Evolutionary conservation across 1,140 invertebrate species (phyloP).

Genomic region (Drosophila pruinosa): DNA sequence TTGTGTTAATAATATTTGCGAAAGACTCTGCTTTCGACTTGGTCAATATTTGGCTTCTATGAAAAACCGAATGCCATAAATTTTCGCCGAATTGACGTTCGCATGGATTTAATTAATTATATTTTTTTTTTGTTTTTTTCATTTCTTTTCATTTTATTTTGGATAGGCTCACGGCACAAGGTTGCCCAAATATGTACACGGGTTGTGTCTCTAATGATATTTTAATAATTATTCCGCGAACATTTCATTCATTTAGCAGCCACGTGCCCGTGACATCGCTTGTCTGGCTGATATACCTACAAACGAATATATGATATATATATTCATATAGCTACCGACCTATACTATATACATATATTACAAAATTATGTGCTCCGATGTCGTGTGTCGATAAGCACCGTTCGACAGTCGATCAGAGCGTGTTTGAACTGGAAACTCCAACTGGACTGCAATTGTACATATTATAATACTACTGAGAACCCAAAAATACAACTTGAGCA

Average conservation of each 20-base stretch:
- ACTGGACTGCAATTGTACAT: constrained; percentile 29
- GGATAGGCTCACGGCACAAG: constrained; percentile 5
- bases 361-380: constrained; percentile 56
- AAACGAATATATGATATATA: constrained; percentile 3
- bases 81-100: constrained; percentile 56
- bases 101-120: constrained; percentile 68
- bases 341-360: constrained; percentile 33
- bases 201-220: constrained; percentile 54
- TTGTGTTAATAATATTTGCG: constrained; percentile 50
- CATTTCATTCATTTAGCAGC: constrained; percentile 63
- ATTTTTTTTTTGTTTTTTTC: constrained; percentile 21
- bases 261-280: constrained; percentile 55
- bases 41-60: constrained; percentile 63
- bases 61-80: constrained; percentile 64
- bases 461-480: not conserved
- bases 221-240: constrained; percentile 57
- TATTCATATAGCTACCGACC: not conserved
- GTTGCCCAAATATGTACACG: constrained; percentile 44
- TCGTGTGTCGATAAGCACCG: constrained; percentile 48
- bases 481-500: constrained; percentile 13
- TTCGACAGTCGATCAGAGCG: constrained; percentile 24
- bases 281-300: constrained; percentile 37
- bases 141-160: constrained; percentile 20
- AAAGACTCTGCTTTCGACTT: constrained; percentile 34
- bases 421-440: constrained; percentile 16